These are phyloP conservation scores for Tetrapedia diversipes DNA, from an alignment of 2,888 invertebrate species.

Conservation along the genomic window DNA sequence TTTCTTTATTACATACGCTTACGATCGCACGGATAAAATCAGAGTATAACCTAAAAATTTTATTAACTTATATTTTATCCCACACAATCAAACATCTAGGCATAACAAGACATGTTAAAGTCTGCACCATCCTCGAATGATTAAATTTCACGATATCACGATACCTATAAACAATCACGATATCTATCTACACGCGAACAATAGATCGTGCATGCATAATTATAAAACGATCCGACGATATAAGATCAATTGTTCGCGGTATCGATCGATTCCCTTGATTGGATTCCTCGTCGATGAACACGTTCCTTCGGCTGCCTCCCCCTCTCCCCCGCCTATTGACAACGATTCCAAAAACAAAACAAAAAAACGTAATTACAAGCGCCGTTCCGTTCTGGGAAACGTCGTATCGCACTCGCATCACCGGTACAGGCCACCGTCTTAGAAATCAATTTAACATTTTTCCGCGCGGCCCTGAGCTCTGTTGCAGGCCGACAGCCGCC, in stretches of 20 bases:
- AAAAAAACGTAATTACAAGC: conserved; percentile 20
- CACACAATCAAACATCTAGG: no score
- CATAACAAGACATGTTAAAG: no score
- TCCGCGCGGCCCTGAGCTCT: neutral
- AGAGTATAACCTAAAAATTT: no score
- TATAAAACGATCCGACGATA: conserved; percentile 19
- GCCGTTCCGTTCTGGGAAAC: conserved; percentile 25
- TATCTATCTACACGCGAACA: no score
- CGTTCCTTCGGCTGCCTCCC: neutral
- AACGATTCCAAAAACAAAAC: neutral
- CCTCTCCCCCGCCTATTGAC: neutral
- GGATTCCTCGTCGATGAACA: neutral
- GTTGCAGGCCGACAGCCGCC: conserved; percentile 21
- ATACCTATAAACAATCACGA: no score
- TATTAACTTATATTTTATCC: no score
- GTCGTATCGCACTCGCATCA: conserved; percentile 14
- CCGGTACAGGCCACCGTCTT: conserved; percentile 32
- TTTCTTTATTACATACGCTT: no score
- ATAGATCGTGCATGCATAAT: neutral
- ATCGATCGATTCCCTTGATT: neutral
- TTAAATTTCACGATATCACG: no score
- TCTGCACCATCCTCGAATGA: no score
- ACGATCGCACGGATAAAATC: no score
- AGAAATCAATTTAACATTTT: conserved; percentile 55
- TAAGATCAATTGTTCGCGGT: neutral